phyloP scores from a whole-genome alignment of 2,113 vertebrate species.

The Tetraodon nigroviridis region DNA sequence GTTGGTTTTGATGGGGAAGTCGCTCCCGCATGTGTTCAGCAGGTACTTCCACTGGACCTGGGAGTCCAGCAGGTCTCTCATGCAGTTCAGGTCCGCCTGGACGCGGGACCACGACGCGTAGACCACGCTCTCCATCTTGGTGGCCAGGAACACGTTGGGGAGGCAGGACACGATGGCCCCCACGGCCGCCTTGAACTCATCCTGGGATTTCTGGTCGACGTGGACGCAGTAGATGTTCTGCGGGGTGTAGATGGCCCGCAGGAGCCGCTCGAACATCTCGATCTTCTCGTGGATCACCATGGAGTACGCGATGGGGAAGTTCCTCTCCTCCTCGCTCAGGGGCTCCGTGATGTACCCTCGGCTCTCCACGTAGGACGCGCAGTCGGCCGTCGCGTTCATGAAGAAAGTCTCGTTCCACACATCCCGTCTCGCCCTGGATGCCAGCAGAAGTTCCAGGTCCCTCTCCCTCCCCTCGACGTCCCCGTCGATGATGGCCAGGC shows the following conservation, averaged over 20 bases:
- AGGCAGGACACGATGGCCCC: slow-evolving; percentile 79
- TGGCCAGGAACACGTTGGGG: slow-evolving; percentile 86
- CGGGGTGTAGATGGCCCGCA: slow-evolving; percentile 81
- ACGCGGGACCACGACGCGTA: slow-evolving; percentile 89
- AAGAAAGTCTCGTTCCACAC: slow-evolving; percentile 61
- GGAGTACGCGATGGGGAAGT: slow-evolving; percentile 85
- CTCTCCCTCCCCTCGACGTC: slow-evolving; percentile 39
- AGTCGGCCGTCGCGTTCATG: slow-evolving; percentile 78
- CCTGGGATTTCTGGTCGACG: slow-evolving; percentile 76
- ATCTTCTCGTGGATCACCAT: slow-evolving; percentile 90
- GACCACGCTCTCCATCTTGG: slow-evolving; percentile 76
- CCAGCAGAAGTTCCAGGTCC: slow-evolving; percentile 58
- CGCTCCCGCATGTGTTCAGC: slow-evolving; percentile 87
- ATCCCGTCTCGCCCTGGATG: slow-evolving; percentile 7
- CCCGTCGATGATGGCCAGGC: slow-evolving; percentile 72
- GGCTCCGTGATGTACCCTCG: slow-evolving; percentile 75
- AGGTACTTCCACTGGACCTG: slow-evolving; percentile 81
- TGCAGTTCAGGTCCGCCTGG: slow-evolving; percentile 93
- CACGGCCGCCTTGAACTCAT: slow-evolving; percentile 73
- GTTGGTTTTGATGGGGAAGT: slow-evolving; percentile 94
- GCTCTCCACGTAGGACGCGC: slow-evolving; percentile 60
- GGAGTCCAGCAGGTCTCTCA: slow-evolving; percentile 81
- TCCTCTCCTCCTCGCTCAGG: slow-evolving; percentile 78
- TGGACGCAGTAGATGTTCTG: slow-evolving; percentile 94
- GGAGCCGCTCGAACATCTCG: slow-evolving; percentile 88